A percentile compares a stretch with the other conserved stretches of the same genome.
These are phyloP conservation scores for Scarus forsteni DNA, from an alignment of 2,797 vertebrate species.

Conservation along the genomic window DNA sequence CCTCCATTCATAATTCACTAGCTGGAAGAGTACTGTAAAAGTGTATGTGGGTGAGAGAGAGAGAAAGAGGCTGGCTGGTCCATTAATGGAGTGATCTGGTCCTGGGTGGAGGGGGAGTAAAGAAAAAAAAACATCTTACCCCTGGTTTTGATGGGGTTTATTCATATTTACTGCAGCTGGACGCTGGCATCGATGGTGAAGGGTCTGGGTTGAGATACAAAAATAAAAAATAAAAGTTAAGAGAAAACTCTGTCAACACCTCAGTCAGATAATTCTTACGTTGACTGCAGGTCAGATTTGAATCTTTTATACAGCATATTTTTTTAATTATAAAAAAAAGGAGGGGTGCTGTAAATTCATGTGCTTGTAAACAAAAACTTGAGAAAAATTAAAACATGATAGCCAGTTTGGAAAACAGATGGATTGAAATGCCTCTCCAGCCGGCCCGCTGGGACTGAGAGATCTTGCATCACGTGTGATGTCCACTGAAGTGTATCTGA, in stretches of 20 bases:
- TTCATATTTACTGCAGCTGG: constrained; percentile 34
- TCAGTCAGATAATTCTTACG: too few species aligned
- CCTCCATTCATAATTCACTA: constrained; percentile 86
- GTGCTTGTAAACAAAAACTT: background rate
- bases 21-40: constrained; percentile 74
- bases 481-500: constrained; percentile 55
- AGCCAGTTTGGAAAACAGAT: constrained; percentile 1
- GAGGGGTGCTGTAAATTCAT: background rate
- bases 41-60: constrained; percentile 43
- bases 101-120: constrained; percentile 60
- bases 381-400: background rate
- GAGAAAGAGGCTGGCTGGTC: constrained; percentile 50
- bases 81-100: constrained; percentile 80
- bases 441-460: constrained; percentile 37
- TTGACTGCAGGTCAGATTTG: background rate
- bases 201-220: background rate
- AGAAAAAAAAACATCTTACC: constrained; percentile 49
- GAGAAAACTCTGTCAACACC: background rate
- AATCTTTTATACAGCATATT: background rate
- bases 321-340: background rate
- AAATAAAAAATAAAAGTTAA: constrained; percentile 9
- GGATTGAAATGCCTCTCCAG: constrained; percentile 1
- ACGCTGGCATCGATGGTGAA: constrained; percentile 14
- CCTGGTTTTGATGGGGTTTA: constrained; percentile 45
- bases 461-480: constrained; percentile 22